Conservation (phyloP, 2,113 vertebrate species). For the Phrynocephalus versicolor region DNA sequence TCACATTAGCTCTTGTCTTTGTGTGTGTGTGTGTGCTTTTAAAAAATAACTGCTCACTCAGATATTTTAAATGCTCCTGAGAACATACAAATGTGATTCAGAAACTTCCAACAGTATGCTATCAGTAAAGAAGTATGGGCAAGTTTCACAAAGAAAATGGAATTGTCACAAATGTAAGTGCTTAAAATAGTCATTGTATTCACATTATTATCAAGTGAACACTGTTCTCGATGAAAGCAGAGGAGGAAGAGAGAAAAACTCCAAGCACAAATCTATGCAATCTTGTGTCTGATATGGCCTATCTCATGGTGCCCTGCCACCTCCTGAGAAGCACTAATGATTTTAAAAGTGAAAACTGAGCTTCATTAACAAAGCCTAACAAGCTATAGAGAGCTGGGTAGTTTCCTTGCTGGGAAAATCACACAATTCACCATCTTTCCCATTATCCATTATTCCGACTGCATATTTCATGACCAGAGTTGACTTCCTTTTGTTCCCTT, state of each 20-base stretch:
- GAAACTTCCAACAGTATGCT: background rate
- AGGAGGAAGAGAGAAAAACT: background rate
- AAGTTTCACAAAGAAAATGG: constrained; percentile 16
- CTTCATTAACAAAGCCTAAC: background rate
- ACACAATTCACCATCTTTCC: background rate
- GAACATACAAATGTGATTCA: background rate
- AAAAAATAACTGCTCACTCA: background rate
- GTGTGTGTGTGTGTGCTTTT: constrained; percentile 8
- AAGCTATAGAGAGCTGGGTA: background rate
- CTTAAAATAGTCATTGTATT: background rate
- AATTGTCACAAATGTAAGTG: constrained; percentile 12
- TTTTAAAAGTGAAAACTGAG: background rate
- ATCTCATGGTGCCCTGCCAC: background rate
- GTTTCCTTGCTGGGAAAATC: too few relatives aligned
- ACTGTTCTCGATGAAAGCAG: background rate
- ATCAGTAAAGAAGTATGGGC: background rate
- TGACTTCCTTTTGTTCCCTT: background rate
- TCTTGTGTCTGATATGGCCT: background rate
- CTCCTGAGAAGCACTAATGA: background rate
- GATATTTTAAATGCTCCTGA: background rate
- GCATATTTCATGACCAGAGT: background rate
- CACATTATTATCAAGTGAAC: constrained; percentile 24
- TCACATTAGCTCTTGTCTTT: background rate
- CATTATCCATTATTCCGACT: background rate
- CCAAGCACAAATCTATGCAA: constrained; percentile 1